Evolutionary conservation across 1,140 invertebrate species (phyloP).

Genomic region (Temnothorax curvispinosus): DNA sequence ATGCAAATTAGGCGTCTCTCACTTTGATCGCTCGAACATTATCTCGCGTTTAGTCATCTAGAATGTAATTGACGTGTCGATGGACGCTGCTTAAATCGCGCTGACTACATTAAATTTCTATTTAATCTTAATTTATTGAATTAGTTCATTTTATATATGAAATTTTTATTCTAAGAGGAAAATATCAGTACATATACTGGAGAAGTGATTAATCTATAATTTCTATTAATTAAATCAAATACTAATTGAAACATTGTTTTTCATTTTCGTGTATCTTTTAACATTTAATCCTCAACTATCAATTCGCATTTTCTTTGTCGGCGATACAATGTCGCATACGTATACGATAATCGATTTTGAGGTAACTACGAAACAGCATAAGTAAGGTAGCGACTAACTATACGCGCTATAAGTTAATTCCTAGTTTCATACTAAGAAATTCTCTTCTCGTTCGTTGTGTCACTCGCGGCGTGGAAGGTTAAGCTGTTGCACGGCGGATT

Average conservation of each 20-base stretch:
- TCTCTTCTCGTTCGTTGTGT: conserved; percentile 39
- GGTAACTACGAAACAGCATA: conserved; percentile 22
- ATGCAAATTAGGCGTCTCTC: conserved; percentile 40
- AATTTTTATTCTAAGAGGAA: background rate
- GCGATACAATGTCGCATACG: background rate
- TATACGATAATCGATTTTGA: conserved; percentile 46
- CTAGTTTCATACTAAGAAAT: conserved; percentile 48
- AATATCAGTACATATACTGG: background rate
- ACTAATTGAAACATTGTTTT: background rate
- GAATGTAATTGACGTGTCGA: conserved; percentile 12
- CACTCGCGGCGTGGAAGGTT: conserved; percentile 44
- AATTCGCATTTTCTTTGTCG: conserved; percentile 27
- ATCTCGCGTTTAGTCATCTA: conserved; percentile 2
- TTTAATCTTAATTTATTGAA: background rate
- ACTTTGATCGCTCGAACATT: background rate
- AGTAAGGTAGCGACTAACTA: conserved; percentile 13
- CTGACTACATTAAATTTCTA: background rate
- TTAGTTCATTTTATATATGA: background rate
- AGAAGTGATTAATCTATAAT: background rate
- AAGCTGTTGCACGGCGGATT: conserved; percentile 60
- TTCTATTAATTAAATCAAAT: background rate
- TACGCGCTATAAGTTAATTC: conserved; percentile 41
- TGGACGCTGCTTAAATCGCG: background rate
- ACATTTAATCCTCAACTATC: background rate
- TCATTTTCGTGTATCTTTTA: background rate